Evolutionary conservation across 2,113 vertebrate genomes (phyloP).

Genomic region (Pungitius pungitius): DNA sequence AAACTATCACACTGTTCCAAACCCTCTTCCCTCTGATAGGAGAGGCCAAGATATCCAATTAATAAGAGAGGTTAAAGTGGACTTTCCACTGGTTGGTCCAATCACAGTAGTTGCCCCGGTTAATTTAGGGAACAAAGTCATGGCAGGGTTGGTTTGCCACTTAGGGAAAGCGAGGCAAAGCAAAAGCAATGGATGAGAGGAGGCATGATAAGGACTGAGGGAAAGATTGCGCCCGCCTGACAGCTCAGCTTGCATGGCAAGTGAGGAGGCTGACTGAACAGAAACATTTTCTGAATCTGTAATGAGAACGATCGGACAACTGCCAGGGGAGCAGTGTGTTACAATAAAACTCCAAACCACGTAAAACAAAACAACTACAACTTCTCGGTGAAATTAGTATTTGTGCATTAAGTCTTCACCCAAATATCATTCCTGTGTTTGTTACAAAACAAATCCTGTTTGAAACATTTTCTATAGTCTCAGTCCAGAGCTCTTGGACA

Average conservation of each 20-base stretch:
- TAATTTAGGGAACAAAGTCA: slow-evolving; percentile 72
- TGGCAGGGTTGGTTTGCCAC: slow-evolving; percentile 49
- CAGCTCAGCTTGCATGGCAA: slow-evolving; percentile 64
- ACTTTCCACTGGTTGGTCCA: slow-evolving; percentile 56
- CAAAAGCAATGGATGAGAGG: slow-evolving; percentile 58
- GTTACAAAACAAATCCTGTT: slow-evolving; percentile 16
- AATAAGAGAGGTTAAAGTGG: slow-evolving; percentile 64
- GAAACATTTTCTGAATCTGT: slow-evolving; percentile 61
- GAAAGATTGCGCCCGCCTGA: slow-evolving; percentile 55
- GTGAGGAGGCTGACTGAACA: slow-evolving; percentile 61
- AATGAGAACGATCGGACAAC: slow-evolving; percentile 47
- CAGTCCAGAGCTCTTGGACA: slow-evolving; percentile 9
- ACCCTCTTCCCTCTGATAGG: slow-evolving; percentile 36
- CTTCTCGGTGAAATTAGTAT: background rate
- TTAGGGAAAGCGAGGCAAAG: slow-evolving; percentile 44
- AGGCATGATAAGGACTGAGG: slow-evolving; percentile 56
- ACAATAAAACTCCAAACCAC: slow-evolving; percentile 30
- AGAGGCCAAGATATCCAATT: slow-evolving; percentile 68
- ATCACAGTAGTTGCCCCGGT: slow-evolving; percentile 56
- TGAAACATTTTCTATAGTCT: background rate
- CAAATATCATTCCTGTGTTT: background rate
- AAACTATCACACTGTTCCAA: slow-evolving; percentile 25
- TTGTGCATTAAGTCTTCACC: background rate
- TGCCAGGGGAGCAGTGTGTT: slow-evolving; percentile 23
- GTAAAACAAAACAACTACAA: slow-evolving; percentile 37